Percentiles rank a stretch among this genome's conserved stretches.
These are phyloP conservation scores for Emydura subglobosa DNA, from an alignment of 2,113 vertebrate species.

Conservation along the genomic window DNA sequence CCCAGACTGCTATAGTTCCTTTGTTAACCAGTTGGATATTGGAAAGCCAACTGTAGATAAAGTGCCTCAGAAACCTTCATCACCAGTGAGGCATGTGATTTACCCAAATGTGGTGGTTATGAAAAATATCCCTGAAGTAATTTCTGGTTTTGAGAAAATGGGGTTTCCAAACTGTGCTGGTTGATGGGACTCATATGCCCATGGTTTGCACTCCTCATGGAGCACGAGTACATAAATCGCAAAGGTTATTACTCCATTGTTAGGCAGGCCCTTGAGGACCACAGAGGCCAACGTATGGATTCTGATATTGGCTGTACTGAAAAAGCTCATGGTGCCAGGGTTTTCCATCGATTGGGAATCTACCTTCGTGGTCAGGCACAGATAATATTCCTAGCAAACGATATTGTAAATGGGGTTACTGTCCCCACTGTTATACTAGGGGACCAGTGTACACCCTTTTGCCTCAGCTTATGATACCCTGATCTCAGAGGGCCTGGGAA, in stretches of 20 bases:
- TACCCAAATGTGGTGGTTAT: too few species aligned
- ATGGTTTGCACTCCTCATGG: neutral
- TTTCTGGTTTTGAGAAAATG: neutral
- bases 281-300: neutral
- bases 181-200: neutral
- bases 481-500: neutral
- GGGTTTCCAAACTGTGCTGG: neutral
- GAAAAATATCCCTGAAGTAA: neutral
- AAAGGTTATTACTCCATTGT: neutral
- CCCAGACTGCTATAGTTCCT: too few species aligned
- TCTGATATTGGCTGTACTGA: neutral
- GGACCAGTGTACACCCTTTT: neutral
- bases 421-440: neutral
- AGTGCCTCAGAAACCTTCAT: neutral
- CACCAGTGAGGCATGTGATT: too few species aligned
- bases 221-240: neutral
- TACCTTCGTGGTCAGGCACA: neutral
- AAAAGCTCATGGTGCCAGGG: neutral
- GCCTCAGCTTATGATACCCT: neutral
- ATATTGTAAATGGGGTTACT: neutral
- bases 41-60: neutral
- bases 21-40: neutral
- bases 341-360: neutral
- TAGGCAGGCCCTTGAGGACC: neutral
- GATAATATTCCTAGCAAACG: neutral